Evolutionary conservation across 2,797 vertebrate species (phyloP).

Genomic region (Brachyrhaphis roseni): DNA sequence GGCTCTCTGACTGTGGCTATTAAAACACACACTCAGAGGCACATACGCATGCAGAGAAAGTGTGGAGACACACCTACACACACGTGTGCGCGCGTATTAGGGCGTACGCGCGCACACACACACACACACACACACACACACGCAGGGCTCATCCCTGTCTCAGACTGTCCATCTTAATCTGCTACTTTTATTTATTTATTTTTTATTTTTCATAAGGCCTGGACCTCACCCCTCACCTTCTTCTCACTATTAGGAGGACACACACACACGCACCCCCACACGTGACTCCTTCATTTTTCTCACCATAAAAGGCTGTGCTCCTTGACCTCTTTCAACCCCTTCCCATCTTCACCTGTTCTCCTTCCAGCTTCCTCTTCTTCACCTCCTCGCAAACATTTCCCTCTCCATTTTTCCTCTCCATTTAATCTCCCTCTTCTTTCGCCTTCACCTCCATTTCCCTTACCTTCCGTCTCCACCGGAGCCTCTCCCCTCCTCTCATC

Average conservation of each 20-base stretch:
- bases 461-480: constrained; percentile 14
- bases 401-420: constrained; percentile 25
- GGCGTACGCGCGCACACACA: constrained; percentile 4
- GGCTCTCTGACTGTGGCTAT: constrained; percentile 80
- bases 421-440: constrained; percentile 38
- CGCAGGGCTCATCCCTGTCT: constrained; percentile 39
- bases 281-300: constrained; percentile 51
- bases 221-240: constrained; percentile 72
- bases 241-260: constrained; percentile 65
- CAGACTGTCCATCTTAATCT: constrained; percentile 69
- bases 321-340: constrained; percentile 62
- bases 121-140: constrained; percentile 17
- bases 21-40: constrained; percentile 76
- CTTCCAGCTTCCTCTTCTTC: constrained; percentile 34
- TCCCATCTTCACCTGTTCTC: constrained; percentile 45
- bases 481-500: constrained; percentile 12
- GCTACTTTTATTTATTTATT: constrained; percentile 59
- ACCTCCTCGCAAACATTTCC: constrained; percentile 27
- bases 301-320: constrained; percentile 51
- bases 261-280: constrained; percentile 42
- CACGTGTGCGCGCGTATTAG: constrained; percentile 10
- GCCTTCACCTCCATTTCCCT: constrained; percentile 14
- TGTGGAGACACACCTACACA: constrained; percentile 28
- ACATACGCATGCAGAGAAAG: constrained; percentile 24
- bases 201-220: constrained; percentile 40